Evolutionary conservation across 53 echinoderm and acorn worm species (phyloP).

Genomic region (Zoroaster sp.): DNA sequence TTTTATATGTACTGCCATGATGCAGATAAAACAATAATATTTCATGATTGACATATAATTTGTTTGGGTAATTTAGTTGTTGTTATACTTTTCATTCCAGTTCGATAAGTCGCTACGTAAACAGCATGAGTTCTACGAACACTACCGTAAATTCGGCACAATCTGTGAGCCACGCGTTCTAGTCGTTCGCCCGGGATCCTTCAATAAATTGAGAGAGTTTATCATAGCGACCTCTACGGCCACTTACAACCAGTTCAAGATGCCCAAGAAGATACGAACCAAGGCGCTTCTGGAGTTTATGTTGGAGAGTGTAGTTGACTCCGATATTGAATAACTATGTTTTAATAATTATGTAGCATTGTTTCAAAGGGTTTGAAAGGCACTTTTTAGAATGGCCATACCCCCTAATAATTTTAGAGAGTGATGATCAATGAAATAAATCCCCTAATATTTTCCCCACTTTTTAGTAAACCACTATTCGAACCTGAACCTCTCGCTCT

Average conservation of each 20-base stretch:
- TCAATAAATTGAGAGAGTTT: slow-evolving; percentile 24
- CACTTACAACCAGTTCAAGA: slow-evolving; percentile 61
- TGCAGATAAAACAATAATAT: no score
- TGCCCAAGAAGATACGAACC: slow-evolving; percentile 48
- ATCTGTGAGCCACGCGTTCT: slow-evolving; percentile 45
- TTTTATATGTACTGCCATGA: no score
- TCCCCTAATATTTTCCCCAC: no score
- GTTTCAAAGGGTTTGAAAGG: no score
- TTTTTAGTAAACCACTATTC: no score
- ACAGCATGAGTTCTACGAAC: slow-evolving; percentile 54
- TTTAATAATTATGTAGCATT: no score
- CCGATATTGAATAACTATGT: no score
- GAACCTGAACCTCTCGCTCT: no score
- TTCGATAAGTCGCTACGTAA: slow-evolving; percentile 58
- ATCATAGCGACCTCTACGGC: slow-evolving; percentile 65
- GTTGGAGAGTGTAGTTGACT: slow-evolving; percentile 16
- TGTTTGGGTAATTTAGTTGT: background rate
- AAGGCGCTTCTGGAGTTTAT: slow-evolving; percentile 47
- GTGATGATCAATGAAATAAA: no score
- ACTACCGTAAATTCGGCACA: slow-evolving; percentile 50
- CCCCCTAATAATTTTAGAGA: no score
- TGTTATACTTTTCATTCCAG: background rate
- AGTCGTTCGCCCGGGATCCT: slow-evolving; percentile 36
- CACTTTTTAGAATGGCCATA: no score
- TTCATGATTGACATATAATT: no score